Evolutionary conservation across 1,140 invertebrate genomes (phyloP), one percentile per base, ranked within the genome.

Genomic region (Hycleus cichorii): DNA sequence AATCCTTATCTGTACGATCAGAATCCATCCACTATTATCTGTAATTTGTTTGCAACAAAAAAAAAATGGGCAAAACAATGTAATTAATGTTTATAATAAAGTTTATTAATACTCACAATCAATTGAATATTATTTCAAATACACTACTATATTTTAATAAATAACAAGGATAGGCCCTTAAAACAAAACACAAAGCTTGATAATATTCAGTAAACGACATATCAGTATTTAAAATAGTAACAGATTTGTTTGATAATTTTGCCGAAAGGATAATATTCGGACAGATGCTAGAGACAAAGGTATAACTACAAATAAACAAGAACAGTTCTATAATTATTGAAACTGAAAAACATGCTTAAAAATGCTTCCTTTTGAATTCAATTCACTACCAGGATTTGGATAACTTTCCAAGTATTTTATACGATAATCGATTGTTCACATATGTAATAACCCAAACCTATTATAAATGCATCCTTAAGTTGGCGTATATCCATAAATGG

Each of bases 401-500:
- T 81, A 77, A 69, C 90, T 87, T 64, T 82, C 81, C 18, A 83
- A 69, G 25, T 94, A 80, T 49, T 83, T 83, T 9, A 94, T 77
- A 43, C 89, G 80, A 69, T 93, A 87, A 75, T 94, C 90, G 9
- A 86, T 80, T 3, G 91, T 71, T 95, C 91, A 4, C 76, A 80
- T 0, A 88, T 83, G 81, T 84, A 91, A 63, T 88, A 88, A 3
- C 92, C 92, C 9, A 91, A 67, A 9, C 60, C 90, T 91, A 94
- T 94, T 1, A 93, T 76, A 71, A 91, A 90, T 1, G 88, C 87
- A 4, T 90, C 93, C 79, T 95, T 91, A 3, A 83, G 74, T 77
- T 96, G 93, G 25, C 92, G 92, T 12, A 95, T 77, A 70, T 95
- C 93, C 26, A 93, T 75, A 51, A 82, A 73, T 0, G 89, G 90